A percentile compares a stretch with the other conserved stretches of the same genome.
phyloP scores from a whole-genome alignment of 2,888 invertebrate species.

The Ectemnius cavifrons region DNA sequence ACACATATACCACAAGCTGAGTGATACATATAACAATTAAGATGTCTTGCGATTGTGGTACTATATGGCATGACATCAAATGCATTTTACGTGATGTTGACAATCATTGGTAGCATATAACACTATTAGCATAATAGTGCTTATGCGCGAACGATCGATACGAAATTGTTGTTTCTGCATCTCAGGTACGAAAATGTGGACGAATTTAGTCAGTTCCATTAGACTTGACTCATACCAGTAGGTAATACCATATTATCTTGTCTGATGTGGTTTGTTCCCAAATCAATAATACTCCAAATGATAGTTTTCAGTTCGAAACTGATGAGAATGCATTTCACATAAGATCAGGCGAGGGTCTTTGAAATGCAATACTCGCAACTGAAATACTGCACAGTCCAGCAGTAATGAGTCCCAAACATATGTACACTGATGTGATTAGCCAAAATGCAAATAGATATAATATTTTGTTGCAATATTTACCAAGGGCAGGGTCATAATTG shows the following conservation, averaged over 20 bases:
- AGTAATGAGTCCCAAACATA: slow-evolving; percentile 80
- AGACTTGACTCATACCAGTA: slow-evolving; percentile 26
- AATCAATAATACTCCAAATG: slow-evolving; percentile 33
- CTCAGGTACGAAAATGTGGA: slow-evolving; percentile 58
- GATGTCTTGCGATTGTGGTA: no score
- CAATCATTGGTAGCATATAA: no score
- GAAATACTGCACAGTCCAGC: slow-evolving; percentile 81
- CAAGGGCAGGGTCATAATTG: slow-evolving; percentile 79
- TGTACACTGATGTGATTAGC: slow-evolving; percentile 84
- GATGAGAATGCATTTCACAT: slow-evolving; percentile 55
- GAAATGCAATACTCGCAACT: slow-evolving; percentile 78
- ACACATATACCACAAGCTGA: no score
- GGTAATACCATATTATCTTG: slow-evolving; percentile 17
- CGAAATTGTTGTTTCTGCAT: slow-evolving; percentile 45
- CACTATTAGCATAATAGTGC: slow-evolving; percentile 5
- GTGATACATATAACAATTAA: no score
- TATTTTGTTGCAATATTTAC: slow-evolving; percentile 83
- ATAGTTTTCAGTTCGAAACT: slow-evolving; percentile 12
- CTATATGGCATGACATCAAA: no score
- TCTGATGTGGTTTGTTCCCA: slow-evolving; percentile 39
- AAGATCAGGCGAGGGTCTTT: slow-evolving; percentile 66
- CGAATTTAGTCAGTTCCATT: slow-evolving; percentile 54
- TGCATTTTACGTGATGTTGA: neutral
- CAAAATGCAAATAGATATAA: slow-evolving; percentile 86
- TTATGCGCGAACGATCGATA: slow-evolving; percentile 40